Evolutionary conservation across 1,140 invertebrate species (phyloP), one percentile per base, ranked within the genome.

Genomic region (Lasioglossum albipes): DNA sequence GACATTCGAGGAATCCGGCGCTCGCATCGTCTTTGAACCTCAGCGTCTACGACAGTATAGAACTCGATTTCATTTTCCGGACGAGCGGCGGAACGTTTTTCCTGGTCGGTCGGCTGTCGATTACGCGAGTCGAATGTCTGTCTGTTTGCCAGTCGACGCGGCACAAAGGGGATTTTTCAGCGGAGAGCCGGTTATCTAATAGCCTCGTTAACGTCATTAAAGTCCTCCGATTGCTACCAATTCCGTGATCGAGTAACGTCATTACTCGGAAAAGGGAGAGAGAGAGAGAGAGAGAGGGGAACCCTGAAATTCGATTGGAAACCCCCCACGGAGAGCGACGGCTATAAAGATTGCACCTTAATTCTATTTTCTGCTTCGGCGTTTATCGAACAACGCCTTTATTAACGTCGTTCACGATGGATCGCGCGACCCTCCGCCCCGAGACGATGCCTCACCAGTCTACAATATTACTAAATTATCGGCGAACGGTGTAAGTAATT

Each of bases 201-300:
- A 79, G 78, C 62, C 78, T 79, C 78, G 78, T 79, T 75, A 79
- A 79, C 71, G 52, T 74, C 71, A 59, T 79, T 79, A 79, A 74
- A 66, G 71, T 41, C 65, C 71, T 79, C 64, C 66, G 78, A 79
- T 79, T 79, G 71, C 78, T 75, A 45, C 62, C 78, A 67, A 75
- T 74, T 79, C 71, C 54, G 65, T 27, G 78, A 75, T 67, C 78
- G 64, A 41, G 52, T 75, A 79, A 79, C 71, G 42, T 59, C 78
- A 36, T 79, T 79, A 79, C 42, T 36, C 13, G 45, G 0, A 10
- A 12, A 13, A 12, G 45, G 2, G 10, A 12, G 45, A 12, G 45
- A 12, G 45, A 2, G 45, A 10, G 45, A 10, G 5, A 10, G 45
- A 12, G 45, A 12, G 42, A 7, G 42, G 6, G 6, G 61, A 31